phyloP scores from a whole-genome alignment of 1,140 invertebrate genomes.

The Aphelinus certus region DNA sequence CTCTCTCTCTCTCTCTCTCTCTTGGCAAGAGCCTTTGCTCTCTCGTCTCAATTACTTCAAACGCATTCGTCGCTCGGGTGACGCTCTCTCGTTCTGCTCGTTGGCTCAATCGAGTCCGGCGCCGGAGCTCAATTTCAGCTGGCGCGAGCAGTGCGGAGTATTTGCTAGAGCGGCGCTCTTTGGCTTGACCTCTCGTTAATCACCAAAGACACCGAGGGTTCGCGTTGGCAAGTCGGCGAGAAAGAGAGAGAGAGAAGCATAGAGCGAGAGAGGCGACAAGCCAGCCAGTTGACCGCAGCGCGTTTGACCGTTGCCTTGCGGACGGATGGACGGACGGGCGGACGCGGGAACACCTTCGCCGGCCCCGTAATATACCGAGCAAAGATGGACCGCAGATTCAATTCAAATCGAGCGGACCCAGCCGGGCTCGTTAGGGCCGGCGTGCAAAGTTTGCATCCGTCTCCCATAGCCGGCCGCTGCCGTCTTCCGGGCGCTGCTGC shows the following conservation, averaged over 20 bases:
- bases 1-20: no score
- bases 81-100: constrained; percentile 12
- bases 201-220: constrained; percentile 57
- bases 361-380: constrained; percentile 20
- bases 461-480: background rate
- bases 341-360: constrained; percentile 29
- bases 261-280: constrained; percentile 46
- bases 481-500: background rate
- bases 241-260: constrained; percentile 30
- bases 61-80: constrained; percentile 30
- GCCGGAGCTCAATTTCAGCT: constrained; percentile 57
- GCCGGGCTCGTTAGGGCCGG: constrained; percentile 11
- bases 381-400: constrained; percentile 42
- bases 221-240: constrained; percentile 44
- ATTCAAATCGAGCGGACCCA: constrained; percentile 36
- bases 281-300: constrained; percentile 62
- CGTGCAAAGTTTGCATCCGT: constrained; percentile 10
- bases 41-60: constrained; percentile 32
- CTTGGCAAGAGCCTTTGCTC: no score
- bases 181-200: constrained; percentile 65
- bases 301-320: constrained; percentile 27
- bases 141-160: constrained; percentile 32
- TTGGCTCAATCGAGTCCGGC: constrained; percentile 57
- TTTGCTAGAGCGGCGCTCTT: constrained; percentile 52
- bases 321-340: background rate